Conservation (phyloP, 2,888 invertebrate genomes). For the Hirtodrosophila histrioides region DNA sequence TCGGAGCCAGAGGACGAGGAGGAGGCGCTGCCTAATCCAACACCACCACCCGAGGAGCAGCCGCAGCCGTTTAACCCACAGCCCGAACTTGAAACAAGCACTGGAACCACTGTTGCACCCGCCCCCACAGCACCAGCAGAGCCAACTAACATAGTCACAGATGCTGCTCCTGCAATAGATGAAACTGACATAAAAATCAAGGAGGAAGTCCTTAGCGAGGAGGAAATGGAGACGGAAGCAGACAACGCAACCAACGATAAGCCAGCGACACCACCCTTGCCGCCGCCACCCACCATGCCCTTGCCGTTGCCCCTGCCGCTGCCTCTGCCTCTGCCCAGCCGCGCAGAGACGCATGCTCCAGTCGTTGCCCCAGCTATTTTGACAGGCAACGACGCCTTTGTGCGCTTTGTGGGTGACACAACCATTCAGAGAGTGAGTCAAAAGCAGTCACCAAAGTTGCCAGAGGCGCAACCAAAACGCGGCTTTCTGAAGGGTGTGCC, state of each 20-base stretch:
- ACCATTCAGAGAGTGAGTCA: slow-evolving; percentile 79
- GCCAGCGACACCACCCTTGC: slow-evolving; percentile 26
- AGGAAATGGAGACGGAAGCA: slow-evolving; percentile 65
- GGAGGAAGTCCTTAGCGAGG: slow-evolving; percentile 78
- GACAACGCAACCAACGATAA: neutral
- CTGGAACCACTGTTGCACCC: neutral
- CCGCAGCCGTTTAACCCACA: slow-evolving; percentile 17
- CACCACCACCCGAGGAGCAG: neutral
- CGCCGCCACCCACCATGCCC: neutral
- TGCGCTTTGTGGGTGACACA: slow-evolving; percentile 80
- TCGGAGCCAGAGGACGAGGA: slow-evolving; percentile 71
- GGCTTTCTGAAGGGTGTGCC: slow-evolving; percentile 58
- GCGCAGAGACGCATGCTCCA: slow-evolving; percentile 4
- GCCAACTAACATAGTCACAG: neutral
- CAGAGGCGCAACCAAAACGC: slow-evolving; percentile 56
- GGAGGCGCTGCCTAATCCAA: neutral
- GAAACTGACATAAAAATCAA: slow-evolving; percentile 57
- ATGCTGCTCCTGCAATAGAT: neutral
- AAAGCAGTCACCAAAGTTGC: slow-evolving; percentile 29
- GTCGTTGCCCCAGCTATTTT: neutral
- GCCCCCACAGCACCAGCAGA: neutral
- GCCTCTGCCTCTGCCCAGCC: slow-evolving; percentile 6
- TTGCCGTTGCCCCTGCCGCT: too few relatives aligned
- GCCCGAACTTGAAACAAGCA: slow-evolving; percentile 6
- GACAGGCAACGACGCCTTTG: slow-evolving; percentile 22